Conservation (phyloP, 2,888 invertebrate species). For the Ochropleura leucogaster region DNA sequence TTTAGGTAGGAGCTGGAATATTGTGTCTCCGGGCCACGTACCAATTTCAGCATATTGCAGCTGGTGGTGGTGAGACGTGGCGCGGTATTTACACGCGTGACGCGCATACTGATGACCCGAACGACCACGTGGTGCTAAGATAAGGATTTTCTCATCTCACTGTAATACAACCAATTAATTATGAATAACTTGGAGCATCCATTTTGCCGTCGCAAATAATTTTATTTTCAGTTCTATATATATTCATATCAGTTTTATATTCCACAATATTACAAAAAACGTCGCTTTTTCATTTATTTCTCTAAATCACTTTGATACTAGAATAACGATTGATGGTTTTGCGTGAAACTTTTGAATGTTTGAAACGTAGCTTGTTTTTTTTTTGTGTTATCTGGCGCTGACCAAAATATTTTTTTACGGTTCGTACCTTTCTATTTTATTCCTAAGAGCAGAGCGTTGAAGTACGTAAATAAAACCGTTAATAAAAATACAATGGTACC, state of each 20-base stretch:
- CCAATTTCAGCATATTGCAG: constrained; percentile 88
- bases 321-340: constrained; percentile 46
- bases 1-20: constrained; percentile 68
- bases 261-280: constrained; percentile 25
- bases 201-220: background rate
- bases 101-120: constrained; percentile 82
- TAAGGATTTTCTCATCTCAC: constrained; percentile 43
- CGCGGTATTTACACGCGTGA: constrained; percentile 76
- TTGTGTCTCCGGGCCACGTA: constrained; percentile 82
- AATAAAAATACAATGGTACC: constrained; percentile 47
- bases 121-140: constrained; percentile 50
- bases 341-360: constrained; percentile 41
- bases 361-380: constrained; percentile 32
- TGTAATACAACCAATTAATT: constrained; percentile 53
- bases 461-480: constrained; percentile 46
- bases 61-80: constrained; percentile 77
- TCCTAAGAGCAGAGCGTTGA: constrained; percentile 25
- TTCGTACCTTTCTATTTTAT: constrained; percentile 43
- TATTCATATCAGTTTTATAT: constrained; percentile 27
- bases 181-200: constrained; percentile 6
- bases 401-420: constrained; percentile 18
- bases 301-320: constrained; percentile 50
- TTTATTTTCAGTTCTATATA: constrained; percentile 9
- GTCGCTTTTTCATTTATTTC: constrained; percentile 48
- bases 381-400: constrained; percentile 13